Base-by-base conservation (phyloP, 2,888 invertebrate genomes). In the Drosophila lacicola region DNA sequence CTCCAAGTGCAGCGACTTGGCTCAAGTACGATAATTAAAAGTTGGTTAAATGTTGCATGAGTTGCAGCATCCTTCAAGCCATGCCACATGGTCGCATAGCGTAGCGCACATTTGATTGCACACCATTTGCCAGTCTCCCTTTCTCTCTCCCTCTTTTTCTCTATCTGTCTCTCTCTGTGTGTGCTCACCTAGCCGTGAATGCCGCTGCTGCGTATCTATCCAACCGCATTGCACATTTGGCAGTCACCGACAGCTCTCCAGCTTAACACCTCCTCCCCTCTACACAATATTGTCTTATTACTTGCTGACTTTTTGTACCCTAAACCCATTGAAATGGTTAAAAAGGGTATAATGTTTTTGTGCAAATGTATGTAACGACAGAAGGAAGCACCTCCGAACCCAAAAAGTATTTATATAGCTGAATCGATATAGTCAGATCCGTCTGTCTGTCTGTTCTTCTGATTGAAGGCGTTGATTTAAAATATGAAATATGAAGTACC, bases 11-110 rank as follows among this genome's bases (percentile, higher is more conserved):
- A 45, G 53, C 57, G 71, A 58, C 74, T 80, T 70, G 65, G 58
- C 72, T 74, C 74, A 81, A 84, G 88, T 78, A 85, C 86, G 83
- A 86, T 88, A 88, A 88, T 85, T 85, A 85, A 89, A 85, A 85
- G 80, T 85, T 89, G 86, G 74, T 88, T 85, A 82, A 88, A 89
- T 85, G 88, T 82, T 74, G 86, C 85, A 87, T 82, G 82, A 87
- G 80, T 87, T 87, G 89, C 88, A 84, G 79, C 84, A 83, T 83
- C 85, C 89, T 76, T 65, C 60, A 51, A 68, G 69, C 72, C 29
- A 29, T 56, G 63, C 53, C 34, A 19, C 63, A 68, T 80, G 50
- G 78, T 45, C 60, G 55, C 53, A 53, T 13, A 19, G 53, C 25
- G n/a, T 34, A 54, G 51, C 62, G 69, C 81, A 70, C 83, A 84